Evolutionary conservation across 2,113 vertebrate genomes (phyloP).

Genomic region (Opisthocomus hoazin): DNA sequence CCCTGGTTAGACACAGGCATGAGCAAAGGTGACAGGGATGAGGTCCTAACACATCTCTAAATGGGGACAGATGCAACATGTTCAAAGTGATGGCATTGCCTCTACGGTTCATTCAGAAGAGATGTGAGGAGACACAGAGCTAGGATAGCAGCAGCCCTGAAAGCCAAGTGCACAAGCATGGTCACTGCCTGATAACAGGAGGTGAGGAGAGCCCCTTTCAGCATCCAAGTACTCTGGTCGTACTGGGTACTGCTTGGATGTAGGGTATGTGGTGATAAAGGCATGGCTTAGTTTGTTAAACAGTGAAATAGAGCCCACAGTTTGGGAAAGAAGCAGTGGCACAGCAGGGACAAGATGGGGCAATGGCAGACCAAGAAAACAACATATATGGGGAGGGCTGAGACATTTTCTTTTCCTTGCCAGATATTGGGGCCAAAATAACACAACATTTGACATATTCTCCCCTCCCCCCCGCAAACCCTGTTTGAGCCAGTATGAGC

Average conservation of each 20-base stretch:
- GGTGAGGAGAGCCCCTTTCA: neutral
- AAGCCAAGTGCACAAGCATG: rapidly evolving
- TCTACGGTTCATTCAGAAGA: neutral
- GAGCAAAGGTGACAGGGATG: neutral
- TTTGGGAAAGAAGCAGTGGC: neutral
- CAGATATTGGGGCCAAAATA: neutral
- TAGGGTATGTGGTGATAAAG: neutral
- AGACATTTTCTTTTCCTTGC: neutral
- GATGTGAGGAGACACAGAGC: neutral
- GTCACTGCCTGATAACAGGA: neutral
- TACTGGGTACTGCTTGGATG: neutral
- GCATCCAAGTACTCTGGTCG: neutral
- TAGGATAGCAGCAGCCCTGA: neutral
- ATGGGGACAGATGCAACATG: neutral
- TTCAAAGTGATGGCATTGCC: neutral
- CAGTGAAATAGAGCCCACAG: neutral
- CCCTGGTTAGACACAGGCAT: neutral
- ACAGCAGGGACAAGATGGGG: neutral
- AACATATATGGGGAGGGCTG: neutral
- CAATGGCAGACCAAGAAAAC: neutral
- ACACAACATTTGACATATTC: neutral
- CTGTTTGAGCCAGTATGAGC: neutral
- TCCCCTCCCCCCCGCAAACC: neutral
- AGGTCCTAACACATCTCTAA: neutral
- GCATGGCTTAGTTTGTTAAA: neutral